Evolutionary conservation across 2,797 vertebrate genomes (phyloP), one percentile per base, ranked within the genome.

Genomic region (Enteromius unitaeniatus): DNA sequence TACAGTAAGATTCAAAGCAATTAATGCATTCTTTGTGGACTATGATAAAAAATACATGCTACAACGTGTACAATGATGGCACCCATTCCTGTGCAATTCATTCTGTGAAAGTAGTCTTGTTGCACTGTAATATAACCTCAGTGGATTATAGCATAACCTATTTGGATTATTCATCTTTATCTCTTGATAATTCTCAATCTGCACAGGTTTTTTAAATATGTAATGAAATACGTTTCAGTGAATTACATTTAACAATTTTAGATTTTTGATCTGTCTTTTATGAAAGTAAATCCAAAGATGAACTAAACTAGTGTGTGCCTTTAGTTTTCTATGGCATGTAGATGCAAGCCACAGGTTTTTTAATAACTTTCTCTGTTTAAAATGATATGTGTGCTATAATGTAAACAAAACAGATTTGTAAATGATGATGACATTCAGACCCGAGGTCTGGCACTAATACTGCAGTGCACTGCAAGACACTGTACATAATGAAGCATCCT

Each of bases 61-160:
- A 15, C 19, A 51, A 40, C 3, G 4, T 42, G 34, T 69, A 34
- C 31, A 34, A 34, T 34, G 31, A 34, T 34, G 31, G 31, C 31
- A 34, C 31, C 31, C 31, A 34, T 4, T 34, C 23, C 26, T 6
- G 42, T 58, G 15, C 28, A 55, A 40, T 69, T 58, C 1, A 9
- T 49, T 74, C 9, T 21, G 7, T 34, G 40, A 81, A 60, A 23
- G 14, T 75, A 51, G 42, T 40, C 26, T 40, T 60, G 17, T 37
- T 67, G 31, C 10, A 11, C 21, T 74, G 42, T 31, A 65, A 81
- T 55, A 40, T 15, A 6, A 31, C 45, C 70, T 81, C 28, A 40
- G 19, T 51, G 72, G 47, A 76, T 82, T 75, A 75, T 34, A 65
- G 81, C 45, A 21, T 28, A 75, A 40, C 55, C 40, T 75, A 53